A percentile compares a stretch with the other conserved stretches of the same genome.
Evolutionary conservation across 1,140 invertebrate genomes (phyloP).

Genomic region (Melitaea cinxia): DNA sequence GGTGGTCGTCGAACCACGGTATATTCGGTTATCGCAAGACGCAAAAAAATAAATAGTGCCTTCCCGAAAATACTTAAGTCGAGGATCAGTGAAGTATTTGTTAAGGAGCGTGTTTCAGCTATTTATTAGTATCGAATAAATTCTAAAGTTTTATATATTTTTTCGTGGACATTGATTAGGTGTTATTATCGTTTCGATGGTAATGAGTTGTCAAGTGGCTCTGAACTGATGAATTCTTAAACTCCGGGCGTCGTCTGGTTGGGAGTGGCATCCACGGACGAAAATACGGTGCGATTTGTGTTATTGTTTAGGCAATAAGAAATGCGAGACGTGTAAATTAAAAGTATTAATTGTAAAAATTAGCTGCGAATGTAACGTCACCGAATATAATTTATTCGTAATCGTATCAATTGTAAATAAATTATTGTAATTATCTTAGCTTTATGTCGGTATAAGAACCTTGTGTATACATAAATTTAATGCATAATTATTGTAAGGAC

Average conservation of each 20-base stretch:
- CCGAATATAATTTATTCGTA: conserved; percentile 57
- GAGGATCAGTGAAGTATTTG: not conserved
- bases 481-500: conserved; percentile 69
- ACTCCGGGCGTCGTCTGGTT: too few relatives aligned
- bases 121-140: not conserved
- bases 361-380: conserved; percentile 12
- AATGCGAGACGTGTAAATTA: not conserved
- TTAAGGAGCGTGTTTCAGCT: not conserved
- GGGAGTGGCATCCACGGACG: too few relatives aligned
- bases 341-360: conserved; percentile 65
- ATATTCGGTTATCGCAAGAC: not conserved
- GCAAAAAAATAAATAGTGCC: conserved; percentile 10
- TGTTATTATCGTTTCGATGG: not conserved
- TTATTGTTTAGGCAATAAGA: not conserved
- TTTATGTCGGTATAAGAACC: conserved; percentile 52
- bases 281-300: not conserved
- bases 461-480: conserved; percentile 74
- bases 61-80: not conserved
- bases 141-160: not conserved
- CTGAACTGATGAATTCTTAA: not conserved
- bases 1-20: not conserved
- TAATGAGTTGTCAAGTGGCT: not conserved
- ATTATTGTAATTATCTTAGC: conserved; percentile 57
- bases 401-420: conserved; percentile 65
- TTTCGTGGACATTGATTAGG: not conserved